A percentile compares a stretch with the other conserved stretches of the same genome.
Conservation (phyloP, 2,888 invertebrate genomes). For the Eupithecia subfuscata region DNA sequence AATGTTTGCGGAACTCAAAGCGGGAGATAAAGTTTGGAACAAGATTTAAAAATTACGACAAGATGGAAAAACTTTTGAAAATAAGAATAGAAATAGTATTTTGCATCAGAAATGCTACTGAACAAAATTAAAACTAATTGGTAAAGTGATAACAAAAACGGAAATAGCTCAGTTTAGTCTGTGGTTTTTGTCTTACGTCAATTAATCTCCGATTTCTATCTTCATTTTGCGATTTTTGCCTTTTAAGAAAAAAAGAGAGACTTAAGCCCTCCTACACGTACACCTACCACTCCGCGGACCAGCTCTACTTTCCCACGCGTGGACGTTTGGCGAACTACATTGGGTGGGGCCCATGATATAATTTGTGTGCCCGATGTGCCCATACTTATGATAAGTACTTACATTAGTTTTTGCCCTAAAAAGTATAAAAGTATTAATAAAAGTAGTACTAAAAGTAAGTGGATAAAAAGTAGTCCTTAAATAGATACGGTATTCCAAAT, state of each 20-base stretch:
- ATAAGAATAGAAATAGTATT: neutral
- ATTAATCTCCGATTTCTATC: neutral
- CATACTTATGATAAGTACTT: no score
- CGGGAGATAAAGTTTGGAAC: neutral
- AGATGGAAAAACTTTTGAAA: neutral
- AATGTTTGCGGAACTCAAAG: slow-evolving; percentile 2
- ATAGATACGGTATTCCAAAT: no score
- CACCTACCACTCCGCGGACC: no score
- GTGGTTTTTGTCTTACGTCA: neutral
- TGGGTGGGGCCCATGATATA: no score
- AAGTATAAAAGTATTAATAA: no score
- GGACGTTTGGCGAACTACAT: no score
- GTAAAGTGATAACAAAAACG: neutral
- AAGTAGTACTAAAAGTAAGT: no score
- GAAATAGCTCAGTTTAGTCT: neutral
- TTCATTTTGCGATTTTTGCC: neutral
- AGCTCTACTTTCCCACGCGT: no score
- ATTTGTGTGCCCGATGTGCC: no score
- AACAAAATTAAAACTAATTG: neutral
- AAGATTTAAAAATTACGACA: neutral
- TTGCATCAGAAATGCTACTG: neutral
- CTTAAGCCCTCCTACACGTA: no score
- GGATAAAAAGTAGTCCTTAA: no score
- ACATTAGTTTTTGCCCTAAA: no score
- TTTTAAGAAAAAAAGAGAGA: neutral